Conservation (phyloP, 2,113 vertebrate genomes). For the Eleginops maclovinus region DNA sequence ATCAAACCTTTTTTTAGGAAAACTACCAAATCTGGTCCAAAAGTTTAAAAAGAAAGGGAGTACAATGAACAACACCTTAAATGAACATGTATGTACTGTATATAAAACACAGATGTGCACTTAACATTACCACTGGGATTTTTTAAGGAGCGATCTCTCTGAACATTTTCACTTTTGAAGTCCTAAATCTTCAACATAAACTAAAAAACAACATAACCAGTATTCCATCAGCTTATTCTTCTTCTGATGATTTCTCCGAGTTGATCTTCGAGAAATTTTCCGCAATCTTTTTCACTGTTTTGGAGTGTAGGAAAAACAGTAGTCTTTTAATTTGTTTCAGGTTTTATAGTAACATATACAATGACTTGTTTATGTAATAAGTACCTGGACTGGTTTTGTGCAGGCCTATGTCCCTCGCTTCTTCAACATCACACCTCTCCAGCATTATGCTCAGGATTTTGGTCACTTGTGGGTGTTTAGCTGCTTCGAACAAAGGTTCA, state of each 20-base stretch:
- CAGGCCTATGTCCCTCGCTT: neutral
- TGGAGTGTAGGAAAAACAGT: constrained; percentile 11
- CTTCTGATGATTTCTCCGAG: constrained; percentile 23
- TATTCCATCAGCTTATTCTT: constrained; percentile 15
- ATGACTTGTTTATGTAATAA: neutral
- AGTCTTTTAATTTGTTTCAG: neutral
- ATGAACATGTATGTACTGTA: constrained; percentile 13
- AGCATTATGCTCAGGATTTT: constrained; percentile 64
- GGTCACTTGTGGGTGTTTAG: constrained; percentile 61
- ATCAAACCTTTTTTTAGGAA: constrained; percentile 13
- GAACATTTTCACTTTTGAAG: neutral
- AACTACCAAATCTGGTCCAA: constrained; percentile 37
- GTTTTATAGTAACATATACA: neutral
- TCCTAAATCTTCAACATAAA: too few relatives aligned
- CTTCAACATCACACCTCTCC: constrained; percentile 61
- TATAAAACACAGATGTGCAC: constrained; percentile 40
- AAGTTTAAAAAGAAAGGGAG: constrained; percentile 30
- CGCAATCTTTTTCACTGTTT: neutral
- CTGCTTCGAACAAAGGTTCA: constrained; percentile 15
- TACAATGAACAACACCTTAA: constrained; percentile 26
- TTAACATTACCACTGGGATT: constrained; percentile 10
- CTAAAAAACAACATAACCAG: neutral
- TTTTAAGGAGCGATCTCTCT: neutral
- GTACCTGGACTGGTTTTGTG: constrained; percentile 38
- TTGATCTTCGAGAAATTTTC: neutral